Evolutionary conservation across 1,140 invertebrate species (phyloP).

Genomic region (Drosophila eugracilis): DNA sequence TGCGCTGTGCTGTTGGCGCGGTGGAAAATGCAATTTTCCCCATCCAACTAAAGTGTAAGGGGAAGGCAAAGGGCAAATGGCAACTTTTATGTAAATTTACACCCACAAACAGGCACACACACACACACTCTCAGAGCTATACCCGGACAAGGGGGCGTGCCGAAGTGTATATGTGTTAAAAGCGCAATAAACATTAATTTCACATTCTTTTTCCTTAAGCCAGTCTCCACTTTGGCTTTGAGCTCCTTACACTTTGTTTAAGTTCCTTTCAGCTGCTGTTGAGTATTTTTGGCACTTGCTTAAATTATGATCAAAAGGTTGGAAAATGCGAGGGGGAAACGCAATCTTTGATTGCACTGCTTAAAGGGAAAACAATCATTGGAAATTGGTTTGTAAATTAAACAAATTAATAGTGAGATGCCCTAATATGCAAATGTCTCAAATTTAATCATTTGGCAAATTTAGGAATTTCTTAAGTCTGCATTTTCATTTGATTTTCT

Average conservation of each 20-base stretch:
- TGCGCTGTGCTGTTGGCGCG: conserved; percentile 40
- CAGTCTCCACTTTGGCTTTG: conserved; percentile 20
- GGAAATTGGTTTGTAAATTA: not conserved
- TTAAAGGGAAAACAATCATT: not conserved
- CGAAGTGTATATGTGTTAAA: conserved; percentile 79
- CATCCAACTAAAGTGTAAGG: conserved; percentile 47
- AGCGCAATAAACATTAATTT: conserved; percentile 83
- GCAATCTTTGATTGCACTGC: not conserved
- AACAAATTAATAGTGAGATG: not conserved
- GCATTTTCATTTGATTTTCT: not conserved
- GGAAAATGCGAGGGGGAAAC: not conserved
- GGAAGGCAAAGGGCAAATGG: conserved; percentile 57
- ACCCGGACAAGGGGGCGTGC: conserved; percentile 30
- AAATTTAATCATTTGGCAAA: not conserved
- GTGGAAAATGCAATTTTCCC: conserved; percentile 75
- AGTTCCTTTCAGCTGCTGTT: conserved; percentile 2
- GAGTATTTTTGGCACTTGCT: conserved; percentile 47
- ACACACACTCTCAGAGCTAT: not conserved
- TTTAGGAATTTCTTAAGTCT: not conserved
- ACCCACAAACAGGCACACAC: conserved; percentile 27
- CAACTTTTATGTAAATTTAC: conserved; percentile 79
- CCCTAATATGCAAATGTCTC: not conserved
- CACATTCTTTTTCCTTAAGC: conserved; percentile 48
- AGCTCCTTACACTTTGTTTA: conserved; percentile 34
- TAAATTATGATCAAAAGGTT: conserved; percentile 54